Percentiles rank a stretch among this genome's conserved stretches.
Conservation (phyloP, 2,113 vertebrate species). For the Cromileptes altivelis region DNA sequence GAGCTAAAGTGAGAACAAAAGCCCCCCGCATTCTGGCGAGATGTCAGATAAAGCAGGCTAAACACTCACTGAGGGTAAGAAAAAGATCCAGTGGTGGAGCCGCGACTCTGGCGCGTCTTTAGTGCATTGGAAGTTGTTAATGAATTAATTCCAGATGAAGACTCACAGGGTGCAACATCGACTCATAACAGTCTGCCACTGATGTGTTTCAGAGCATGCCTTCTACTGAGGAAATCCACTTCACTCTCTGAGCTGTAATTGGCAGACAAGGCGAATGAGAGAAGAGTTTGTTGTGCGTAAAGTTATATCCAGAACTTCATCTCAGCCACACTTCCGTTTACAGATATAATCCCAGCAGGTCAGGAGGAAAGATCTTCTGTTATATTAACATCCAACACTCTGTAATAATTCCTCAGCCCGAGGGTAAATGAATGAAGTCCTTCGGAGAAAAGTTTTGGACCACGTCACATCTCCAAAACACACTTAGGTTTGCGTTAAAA, state of each 20-base stretch:
- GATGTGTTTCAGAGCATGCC: constrained; percentile 47
- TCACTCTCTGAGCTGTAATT: background rate
- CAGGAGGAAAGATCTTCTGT: background rate
- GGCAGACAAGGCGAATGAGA: background rate
- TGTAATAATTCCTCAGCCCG: background rate
- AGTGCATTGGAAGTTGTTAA: constrained; percentile 52
- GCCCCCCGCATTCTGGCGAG: constrained; percentile 73
- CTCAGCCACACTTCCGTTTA: constrained; percentile 27
- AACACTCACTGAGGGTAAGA: constrained; percentile 10
- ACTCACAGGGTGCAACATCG: background rate
- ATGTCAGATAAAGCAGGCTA: background rate
- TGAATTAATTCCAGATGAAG: constrained; percentile 62
- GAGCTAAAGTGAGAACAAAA: constrained; percentile 78
- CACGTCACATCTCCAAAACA: constrained; percentile 38
- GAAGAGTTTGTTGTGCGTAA: constrained; percentile 19
- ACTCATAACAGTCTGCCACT: constrained; percentile 18
- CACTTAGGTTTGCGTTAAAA: background rate
- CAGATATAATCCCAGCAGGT: constrained; percentile 16
- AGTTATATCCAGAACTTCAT: constrained; percentile 57
- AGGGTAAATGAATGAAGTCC: background rate
- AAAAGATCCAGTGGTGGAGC: constrained; percentile 40
- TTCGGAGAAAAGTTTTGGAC: constrained; percentile 13
- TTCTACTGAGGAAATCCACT: constrained; percentile 14
- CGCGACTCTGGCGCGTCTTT: constrained; percentile 46
- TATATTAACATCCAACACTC: constrained; percentile 6